These are phyloP conservation scores for Pagrus major DNA, from an alignment of 2,113 vertebrate species.

Conservation along the genomic window DNA sequence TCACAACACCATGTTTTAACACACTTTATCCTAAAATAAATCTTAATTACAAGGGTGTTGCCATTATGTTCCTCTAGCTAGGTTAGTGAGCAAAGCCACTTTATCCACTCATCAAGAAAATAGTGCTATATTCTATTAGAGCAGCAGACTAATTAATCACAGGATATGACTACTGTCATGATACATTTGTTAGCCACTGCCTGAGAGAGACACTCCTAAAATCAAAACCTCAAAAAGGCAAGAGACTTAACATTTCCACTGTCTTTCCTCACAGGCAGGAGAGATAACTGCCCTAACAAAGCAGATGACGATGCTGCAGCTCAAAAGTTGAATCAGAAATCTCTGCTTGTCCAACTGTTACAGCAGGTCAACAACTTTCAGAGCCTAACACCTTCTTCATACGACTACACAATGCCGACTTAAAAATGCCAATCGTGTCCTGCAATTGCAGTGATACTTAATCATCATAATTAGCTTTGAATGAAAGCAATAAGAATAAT, in stretches of 20 bases:
- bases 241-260: constrained; percentile 12
- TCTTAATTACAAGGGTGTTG: constrained; percentile 23
- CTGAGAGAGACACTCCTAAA: constrained; percentile 8
- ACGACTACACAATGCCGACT: background rate
- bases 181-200: constrained; percentile 8
- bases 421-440: constrained; percentile 6
- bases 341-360: background rate
- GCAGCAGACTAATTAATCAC: constrained; percentile 36
- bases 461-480: constrained; percentile 6
- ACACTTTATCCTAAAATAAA: constrained; percentile 33
- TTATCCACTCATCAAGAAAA: background rate
- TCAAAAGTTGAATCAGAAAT: background rate
- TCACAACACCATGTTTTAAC: background rate
- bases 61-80: background rate
- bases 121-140: constrained; percentile 29
- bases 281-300: background rate
- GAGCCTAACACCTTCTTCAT: background rate
- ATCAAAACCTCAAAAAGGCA: constrained; percentile 29
- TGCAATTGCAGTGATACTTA: background rate
- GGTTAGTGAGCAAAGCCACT: constrained; percentile 9
- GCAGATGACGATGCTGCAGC: background rate
- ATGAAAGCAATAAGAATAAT: constrained; percentile 17
- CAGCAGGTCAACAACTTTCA: background rate
- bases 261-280: background rate
- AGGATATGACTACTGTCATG: constrained; percentile 27